Conservation (phyloP, 2,113 vertebrate species). For the Anolis sagrei region DNA sequence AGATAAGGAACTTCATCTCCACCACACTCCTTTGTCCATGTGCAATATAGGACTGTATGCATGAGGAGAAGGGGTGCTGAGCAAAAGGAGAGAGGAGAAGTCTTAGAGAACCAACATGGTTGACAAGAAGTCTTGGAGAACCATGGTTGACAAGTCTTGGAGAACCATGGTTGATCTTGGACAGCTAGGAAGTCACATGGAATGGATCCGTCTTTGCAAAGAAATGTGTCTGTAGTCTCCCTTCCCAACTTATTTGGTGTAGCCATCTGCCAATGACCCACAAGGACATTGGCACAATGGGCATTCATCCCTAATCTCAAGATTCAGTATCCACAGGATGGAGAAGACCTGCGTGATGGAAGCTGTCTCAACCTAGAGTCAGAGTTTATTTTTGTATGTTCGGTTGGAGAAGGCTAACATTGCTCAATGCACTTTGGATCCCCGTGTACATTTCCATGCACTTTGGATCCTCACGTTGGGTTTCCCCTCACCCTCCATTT, state of each 20-base stretch:
- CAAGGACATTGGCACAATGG: background rate
- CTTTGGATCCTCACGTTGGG: conserved; percentile 29
- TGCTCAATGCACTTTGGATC: conserved; percentile 31
- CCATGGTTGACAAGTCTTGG: conserved; percentile 23
- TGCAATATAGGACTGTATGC: conserved; percentile 56
- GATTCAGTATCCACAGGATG: background rate
- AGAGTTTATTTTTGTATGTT: background rate
- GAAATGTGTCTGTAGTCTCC: background rate
- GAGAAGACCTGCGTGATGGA: conserved; percentile 12
- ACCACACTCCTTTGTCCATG: conserved; percentile 58
- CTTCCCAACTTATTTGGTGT: background rate
- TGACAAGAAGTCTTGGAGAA: conserved; percentile 22
- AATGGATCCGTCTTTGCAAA: conserved; percentile 16
- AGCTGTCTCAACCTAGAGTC: background rate
- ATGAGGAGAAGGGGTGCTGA: conserved; percentile 32
- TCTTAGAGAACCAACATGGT: conserved; percentile 28
- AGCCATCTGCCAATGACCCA: background rate
- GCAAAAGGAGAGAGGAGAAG: conserved; percentile 7
- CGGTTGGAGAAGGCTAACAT: background rate
- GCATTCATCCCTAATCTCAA: background rate
- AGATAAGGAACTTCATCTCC: conserved; percentile 53
- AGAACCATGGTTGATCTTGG: conserved; percentile 24
- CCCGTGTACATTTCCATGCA: background rate
- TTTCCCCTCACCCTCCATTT: background rate
- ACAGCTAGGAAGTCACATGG: background rate